A percentile compares a stretch with the other conserved stretches of the same genome.
phyloP scores from a whole-genome alignment of 2,888 invertebrate genomes.

The Acrobasis consociella region DNA sequence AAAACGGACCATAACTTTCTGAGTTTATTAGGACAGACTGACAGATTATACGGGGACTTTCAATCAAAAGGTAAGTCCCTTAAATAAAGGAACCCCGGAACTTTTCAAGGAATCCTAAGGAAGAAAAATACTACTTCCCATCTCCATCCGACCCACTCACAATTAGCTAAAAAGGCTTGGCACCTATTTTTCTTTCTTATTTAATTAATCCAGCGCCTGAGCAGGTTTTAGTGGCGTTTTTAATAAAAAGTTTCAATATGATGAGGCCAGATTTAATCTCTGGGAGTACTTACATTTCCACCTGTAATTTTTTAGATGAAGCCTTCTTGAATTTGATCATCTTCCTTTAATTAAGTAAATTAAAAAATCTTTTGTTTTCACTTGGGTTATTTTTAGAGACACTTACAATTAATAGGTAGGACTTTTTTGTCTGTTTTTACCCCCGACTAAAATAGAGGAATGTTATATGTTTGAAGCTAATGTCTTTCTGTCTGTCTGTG shows the following conservation, averaged over 20 bases:
- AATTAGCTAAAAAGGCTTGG: slow-evolving; percentile 48
- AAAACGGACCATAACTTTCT: too few species aligned
- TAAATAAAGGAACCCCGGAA: too few species aligned
- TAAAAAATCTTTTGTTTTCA: neutral
- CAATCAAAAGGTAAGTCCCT: too few species aligned
- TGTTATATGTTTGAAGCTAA: too few species aligned
- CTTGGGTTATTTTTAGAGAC: neutral
- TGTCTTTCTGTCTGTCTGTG: too few species aligned
- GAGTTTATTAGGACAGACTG: too few species aligned
- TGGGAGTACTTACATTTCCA: slow-evolving; percentile 5
- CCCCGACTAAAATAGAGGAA: too few species aligned
- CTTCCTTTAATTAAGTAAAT: neutral
- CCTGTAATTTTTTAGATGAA: neutral
- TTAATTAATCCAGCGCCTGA: slow-evolving; percentile 4
- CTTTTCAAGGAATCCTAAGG: neutral
- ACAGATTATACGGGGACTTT: too few species aligned
- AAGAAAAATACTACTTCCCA: slow-evolving; percentile 26
- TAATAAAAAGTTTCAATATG: slow-evolving; percentile 8
- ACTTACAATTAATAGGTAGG: too few species aligned
- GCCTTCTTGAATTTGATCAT: neutral
- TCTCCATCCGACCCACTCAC: slow-evolving; percentile 30
- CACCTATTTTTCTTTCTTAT: slow-evolving; percentile 23
- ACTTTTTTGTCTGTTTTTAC: too few species aligned
- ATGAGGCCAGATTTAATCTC: slow-evolving; percentile 15
- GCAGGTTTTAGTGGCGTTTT: neutral